Evolutionary conservation across 2,113 vertebrate genomes (phyloP), one percentile per base, ranked within the genome.

Genomic region (Motacilla alba): DNA sequence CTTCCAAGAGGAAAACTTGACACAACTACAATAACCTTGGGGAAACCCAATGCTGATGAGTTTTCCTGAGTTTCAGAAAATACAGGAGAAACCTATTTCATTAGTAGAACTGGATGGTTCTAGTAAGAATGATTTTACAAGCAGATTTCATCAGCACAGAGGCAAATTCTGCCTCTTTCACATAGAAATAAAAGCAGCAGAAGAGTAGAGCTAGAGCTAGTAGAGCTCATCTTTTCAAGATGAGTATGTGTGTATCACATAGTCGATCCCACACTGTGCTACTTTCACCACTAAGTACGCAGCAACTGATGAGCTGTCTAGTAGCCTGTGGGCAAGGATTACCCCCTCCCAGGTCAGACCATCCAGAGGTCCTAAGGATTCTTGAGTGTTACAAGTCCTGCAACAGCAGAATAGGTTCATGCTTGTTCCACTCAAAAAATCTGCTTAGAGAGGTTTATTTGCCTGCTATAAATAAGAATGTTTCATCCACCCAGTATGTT

Each of bases 241-340:
- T 13, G 28, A 58, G 26, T 21, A 10, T 43, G 30, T 43, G 6
- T 53, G 19, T 18, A 17, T 26, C n/a, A 37, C 33, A n/a, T 9
- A 3, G 1, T 33, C 59, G 68, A 15, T 23, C 16, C 16, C 24
- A 33, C 0, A 1, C 7, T 80, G 24, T 17, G 8, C 39, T 74
- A 11, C 30, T 68, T 80, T 49, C 75, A 37, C 39, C 41, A 31
- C 14, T 21, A 15, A 10, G 1, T 24, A 35, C 27, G 55, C 52
- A 67, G 47, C 23, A 69, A 47, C 3, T 18, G 15, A 35, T 19
- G 33, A 74, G 13, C 12, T 92, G 31, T 4, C 35, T 31, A 41
- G 33, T 15, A 90, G 55, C 6, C 28, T 67, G 22, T 37, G 47
- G 24, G 35, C 15, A 73, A 78, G 35, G 31, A 46, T 47, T 80